A percentile compares a stretch with the other conserved stretches of the same genome.
Evolutionary conservation across 2,888 invertebrate genomes (phyloP).

Genomic region (Melinaea marsaeus): DNA sequence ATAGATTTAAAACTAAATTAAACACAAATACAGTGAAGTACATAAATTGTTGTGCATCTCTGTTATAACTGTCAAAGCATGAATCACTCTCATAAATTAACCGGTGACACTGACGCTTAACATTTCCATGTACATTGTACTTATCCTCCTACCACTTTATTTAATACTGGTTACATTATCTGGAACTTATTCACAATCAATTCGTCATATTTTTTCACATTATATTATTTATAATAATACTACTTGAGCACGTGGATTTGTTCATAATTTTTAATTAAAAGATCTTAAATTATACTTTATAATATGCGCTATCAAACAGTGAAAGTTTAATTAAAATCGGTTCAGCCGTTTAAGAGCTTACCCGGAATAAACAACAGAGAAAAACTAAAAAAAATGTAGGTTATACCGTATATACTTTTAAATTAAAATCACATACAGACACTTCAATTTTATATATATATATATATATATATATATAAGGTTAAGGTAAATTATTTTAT

Average conservation of each 20-base stretch:
- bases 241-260: neutral
- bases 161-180: constrained; percentile 4
- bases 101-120: constrained; percentile 62
- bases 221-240: neutral
- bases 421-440: too few relatives aligned
- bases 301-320: too few relatives aligned
- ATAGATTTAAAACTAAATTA: too few relatives aligned
- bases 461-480: constrained; percentile 23
- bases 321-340: too few relatives aligned
- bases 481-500: constrained; percentile 62
- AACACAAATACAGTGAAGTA: neutral
- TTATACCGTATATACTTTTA: too few relatives aligned
- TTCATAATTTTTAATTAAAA: constrained; percentile 1
- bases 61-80: constrained; percentile 72
- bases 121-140: constrained; percentile 56
- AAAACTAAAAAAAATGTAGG: too few relatives aligned
- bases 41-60: constrained; percentile 26
- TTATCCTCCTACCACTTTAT: constrained; percentile 49
- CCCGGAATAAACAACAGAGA: too few relatives aligned
- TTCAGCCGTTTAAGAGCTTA: too few relatives aligned
- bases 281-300: too few relatives aligned
- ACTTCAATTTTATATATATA: too few relatives aligned
- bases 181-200: neutral
- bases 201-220: neutral
- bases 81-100: constrained; percentile 72